These are phyloP conservation scores for Hydroisotoma schaefferi DNA, from an alignment of 2,888 invertebrate genomes.

Conservation along the genomic window DNA sequence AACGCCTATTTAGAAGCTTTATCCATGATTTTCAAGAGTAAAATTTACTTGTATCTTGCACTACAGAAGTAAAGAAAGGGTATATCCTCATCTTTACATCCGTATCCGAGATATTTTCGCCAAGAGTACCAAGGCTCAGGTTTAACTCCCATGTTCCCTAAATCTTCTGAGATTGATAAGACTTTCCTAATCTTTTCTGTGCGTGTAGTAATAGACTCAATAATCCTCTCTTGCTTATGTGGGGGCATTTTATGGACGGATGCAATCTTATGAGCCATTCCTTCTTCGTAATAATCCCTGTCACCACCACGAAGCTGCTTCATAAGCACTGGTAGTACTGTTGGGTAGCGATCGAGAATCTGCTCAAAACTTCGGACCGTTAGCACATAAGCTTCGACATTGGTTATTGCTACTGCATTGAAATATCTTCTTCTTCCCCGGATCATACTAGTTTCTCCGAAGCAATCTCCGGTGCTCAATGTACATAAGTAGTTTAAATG, in stretches of 20 bases:
- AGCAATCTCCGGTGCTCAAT: constrained; percentile 38
- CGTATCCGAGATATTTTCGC: constrained; percentile 22
- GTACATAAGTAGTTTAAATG: constrained; percentile 35
- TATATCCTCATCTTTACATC: constrained; percentile 34
- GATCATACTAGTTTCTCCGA: constrained; percentile 38
- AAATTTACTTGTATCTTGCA: constrained; percentile 1
- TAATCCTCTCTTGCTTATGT: constrained; percentile 8
- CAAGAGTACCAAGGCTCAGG: not conserved
- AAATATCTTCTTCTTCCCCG: constrained; percentile 22
- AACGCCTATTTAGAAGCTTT: not conserved
- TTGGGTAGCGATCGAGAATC: constrained; percentile 32
- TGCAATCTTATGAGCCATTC: constrained; percentile 16
- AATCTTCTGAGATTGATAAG: constrained; percentile 18
- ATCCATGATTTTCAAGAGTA: not conserved
- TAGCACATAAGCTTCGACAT: constrained; percentile 29
- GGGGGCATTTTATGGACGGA: not conserved
- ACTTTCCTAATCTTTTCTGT: constrained; percentile 10
- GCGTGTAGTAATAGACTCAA: constrained; percentile 7
- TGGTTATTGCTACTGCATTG: constrained; percentile 39
- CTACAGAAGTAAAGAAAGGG: constrained; percentile 39
- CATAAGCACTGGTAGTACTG: constrained; percentile 18
- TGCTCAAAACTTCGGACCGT: constrained; percentile 9
- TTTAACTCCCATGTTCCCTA: not conserved
- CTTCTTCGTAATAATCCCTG: constrained; percentile 26
- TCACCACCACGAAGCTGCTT: constrained; percentile 8